These are phyloP conservation scores for Carollia perspicillata DNA, from an alignment of 2,113 vertebrate genomes.

Conservation along the genomic window DNA sequence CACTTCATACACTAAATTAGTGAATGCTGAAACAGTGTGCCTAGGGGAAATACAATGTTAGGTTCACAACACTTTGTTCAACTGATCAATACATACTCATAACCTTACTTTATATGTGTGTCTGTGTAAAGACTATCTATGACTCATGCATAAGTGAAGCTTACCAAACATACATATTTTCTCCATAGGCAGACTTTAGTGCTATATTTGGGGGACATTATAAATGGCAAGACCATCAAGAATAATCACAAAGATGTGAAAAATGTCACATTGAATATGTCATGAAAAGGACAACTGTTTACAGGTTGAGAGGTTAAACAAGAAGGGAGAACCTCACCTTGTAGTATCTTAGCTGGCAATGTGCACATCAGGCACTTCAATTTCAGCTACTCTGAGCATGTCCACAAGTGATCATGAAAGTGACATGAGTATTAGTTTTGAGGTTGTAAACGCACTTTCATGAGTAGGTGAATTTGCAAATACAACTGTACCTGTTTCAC, in stretches of 20 bases:
- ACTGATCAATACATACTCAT: not conserved
- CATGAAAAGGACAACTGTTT: not conserved
- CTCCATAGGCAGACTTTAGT: not conserved
- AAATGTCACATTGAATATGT: not conserved
- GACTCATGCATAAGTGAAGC: not conserved
- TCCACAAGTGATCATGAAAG: not conserved
- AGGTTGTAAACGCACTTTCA: too few relatives aligned
- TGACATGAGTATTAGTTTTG: not conserved
- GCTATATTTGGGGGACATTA: not conserved
- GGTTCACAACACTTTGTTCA: not conserved
- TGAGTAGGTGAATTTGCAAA: not conserved
- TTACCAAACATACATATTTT: not conserved
- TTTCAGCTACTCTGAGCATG: not conserved
- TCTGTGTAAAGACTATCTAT: not conserved
- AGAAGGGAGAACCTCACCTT: not conserved
- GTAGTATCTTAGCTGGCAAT: not conserved
- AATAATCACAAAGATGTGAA: not conserved
- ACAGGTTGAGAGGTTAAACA: not conserved
- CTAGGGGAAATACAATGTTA: not conserved
- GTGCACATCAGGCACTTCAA: not conserved
- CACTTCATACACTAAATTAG: not conserved
- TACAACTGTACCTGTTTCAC: not conserved
- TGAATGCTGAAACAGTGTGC: not conserved
- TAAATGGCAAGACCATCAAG: not conserved
- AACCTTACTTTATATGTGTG: not conserved